phyloP scores from a whole-genome alignment of 2,888 invertebrate genomes.

The Balanococcus diminutus region DNA sequence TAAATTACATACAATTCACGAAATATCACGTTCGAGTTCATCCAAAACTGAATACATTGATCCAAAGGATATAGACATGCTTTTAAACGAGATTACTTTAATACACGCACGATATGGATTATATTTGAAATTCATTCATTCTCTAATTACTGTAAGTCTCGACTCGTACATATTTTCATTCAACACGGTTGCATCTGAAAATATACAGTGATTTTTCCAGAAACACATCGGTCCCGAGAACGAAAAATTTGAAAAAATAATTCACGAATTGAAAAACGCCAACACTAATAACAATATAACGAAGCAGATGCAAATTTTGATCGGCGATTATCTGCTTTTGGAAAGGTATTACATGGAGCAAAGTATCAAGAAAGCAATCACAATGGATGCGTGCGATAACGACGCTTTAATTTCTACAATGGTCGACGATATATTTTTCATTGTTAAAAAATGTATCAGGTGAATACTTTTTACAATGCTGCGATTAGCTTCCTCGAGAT shows the following conservation, averaged over 20 bases:
- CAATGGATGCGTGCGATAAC: slow-evolving; percentile 76
- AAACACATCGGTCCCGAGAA: slow-evolving; percentile 29
- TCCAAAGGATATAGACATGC: slow-evolving; percentile 83
- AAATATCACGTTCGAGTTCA: slow-evolving; percentile 56
- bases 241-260: slow-evolving; percentile 39
- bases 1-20: slow-evolving; percentile 60
- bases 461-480: slow-evolving; percentile 59
- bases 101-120: slow-evolving; percentile 89
- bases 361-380: slow-evolving; percentile 88
- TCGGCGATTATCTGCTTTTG: slow-evolving; percentile 86
- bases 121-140: slow-evolving; percentile 81
- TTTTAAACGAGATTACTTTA: slow-evolving; percentile 88
- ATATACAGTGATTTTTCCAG: background rate
- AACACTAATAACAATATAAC: slow-evolving; percentile 66
- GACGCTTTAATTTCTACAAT: slow-evolving; percentile 84
- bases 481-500: background rate
- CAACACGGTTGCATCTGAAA: no score
- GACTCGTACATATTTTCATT: background rate
- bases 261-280: slow-evolving; percentile 57
- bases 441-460: slow-evolving; percentile 93
- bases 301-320: slow-evolving; percentile 78
- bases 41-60: slow-evolving; percentile 66
- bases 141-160: slow-evolving; percentile 45
- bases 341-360: slow-evolving; percentile 96
- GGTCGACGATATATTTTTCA: slow-evolving; percentile 97